Conservation (phyloP, 2,888 invertebrate genomes). For the Tortricodes alternella region DNA sequence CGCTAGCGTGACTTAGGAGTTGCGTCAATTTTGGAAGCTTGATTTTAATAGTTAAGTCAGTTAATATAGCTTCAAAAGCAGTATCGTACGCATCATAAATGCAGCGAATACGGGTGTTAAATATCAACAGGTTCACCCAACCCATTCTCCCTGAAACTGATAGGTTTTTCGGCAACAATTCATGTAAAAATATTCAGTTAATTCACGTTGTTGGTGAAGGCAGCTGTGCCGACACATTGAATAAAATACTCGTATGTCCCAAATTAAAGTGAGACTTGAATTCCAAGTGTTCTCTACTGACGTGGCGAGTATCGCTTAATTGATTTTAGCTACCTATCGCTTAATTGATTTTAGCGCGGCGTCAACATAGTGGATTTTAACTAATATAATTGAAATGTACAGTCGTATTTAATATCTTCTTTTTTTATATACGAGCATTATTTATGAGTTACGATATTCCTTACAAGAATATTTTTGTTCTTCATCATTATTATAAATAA, state of each 20-base stretch:
- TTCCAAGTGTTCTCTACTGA: neutral
- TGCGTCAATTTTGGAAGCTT: neutral
- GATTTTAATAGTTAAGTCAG: too few relatives aligned
- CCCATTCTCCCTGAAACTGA: neutral
- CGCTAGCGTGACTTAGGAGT: too few relatives aligned
- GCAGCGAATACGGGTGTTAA: neutral
- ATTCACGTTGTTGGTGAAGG: slow-evolving; percentile 1
- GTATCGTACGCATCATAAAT: neutral
- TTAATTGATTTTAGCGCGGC: too few relatives aligned
- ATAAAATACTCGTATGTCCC: slow-evolving; percentile 10
- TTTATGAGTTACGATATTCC: too few relatives aligned
- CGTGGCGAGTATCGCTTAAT: neutral
- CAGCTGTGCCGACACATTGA: slow-evolving; percentile 2
- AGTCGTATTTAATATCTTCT: too few relatives aligned
- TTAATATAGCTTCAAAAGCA: too few relatives aligned
- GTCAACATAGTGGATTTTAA: too few relatives aligned
- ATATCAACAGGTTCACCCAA: slow-evolving; percentile 4
- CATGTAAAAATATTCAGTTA: slow-evolving; percentile 29
- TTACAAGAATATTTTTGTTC: too few relatives aligned
- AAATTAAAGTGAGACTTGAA: neutral
- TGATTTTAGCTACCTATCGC: too few relatives aligned
- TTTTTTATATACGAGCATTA: too few relatives aligned
- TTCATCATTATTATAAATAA: too few relatives aligned
- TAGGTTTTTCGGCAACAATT: slow-evolving; percentile 3
- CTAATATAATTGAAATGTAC: too few relatives aligned